Base-by-base conservation (phyloP, 37 sponge, comb jelly and placozoan genomes). In the Spongia lamella region DNA sequence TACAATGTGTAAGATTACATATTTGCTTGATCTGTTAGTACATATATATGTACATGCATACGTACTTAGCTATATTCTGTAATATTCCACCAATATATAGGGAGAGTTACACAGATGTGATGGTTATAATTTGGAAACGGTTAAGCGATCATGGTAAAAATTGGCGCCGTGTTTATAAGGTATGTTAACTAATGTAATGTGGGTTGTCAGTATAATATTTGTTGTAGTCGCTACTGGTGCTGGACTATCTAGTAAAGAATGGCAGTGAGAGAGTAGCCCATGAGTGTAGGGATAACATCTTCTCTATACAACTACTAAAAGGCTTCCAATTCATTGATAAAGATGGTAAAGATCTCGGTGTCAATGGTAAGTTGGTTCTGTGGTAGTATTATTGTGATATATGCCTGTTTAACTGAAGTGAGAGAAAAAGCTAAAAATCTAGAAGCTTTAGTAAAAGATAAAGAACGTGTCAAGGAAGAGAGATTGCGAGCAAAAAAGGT, bases 151-250 rank as follows among this genome's bases (percentile, higher is more conserved):
- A 88, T 62, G 99, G 99, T 35, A 98, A 95, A 73, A 98, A 98
- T 78, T 98, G 94, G 94, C 82, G 99, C 56, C 99, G 95, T 74
- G 99, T 98, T 5, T 95, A 95, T 85, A 98, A 96, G 89, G 95
- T 93, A 68, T 2, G 36, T 61, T 60, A 2, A 78, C 50, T 6
- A 1, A 11, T 43, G 1, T 70, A 31, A 21, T n/a, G n/a, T 26
- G 15, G 2, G 76, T 40, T 59, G 49, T 65, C 31, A 24, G 6
- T 2, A 55, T 17, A 7, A 1, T 17, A 25, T 1, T 20, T 51
- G 6, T 13, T 29, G 39, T 70, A 95, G 89, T 84, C 93, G 17
- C 94, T 98, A 43, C 67, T 80, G 0, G 86, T 98, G 0, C 68
- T 98, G 79, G 99, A 98, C 54, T 98, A 90, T 73, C 81, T 98